Base-by-base conservation (phyloP, 2,888 invertebrate species). In the Portevinia maculata region DNA sequence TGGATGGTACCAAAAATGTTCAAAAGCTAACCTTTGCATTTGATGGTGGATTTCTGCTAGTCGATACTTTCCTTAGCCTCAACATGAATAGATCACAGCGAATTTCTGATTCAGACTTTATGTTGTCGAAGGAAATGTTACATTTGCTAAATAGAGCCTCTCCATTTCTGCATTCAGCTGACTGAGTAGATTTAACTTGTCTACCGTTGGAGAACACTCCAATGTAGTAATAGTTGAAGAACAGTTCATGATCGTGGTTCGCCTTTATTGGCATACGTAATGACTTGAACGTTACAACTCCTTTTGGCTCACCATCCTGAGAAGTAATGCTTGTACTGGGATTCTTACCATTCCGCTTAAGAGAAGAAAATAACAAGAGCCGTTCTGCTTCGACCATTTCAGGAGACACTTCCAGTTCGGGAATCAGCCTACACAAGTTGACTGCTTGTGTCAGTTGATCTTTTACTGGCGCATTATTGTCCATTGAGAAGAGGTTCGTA, bases 331-430 rank as follows among this genome's bases (percentile, higher is more conserved):
- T 55, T 50, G 30, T 37, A 15, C 65, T 70, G 7, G 62, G 34
- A 19, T 79, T 79, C 41, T 67, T 64, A 0, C 21, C 48, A 17
- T 83, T 71, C 4, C 78, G 86, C 30, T 87, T 87, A 15, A 91
- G 69, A 1, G 88, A 85, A 4, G 92, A 91, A 73, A 91, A 87
- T 1, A 92, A 85, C 7, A 92, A 84, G 17, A 92, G 87, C 1
- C 92, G 89, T 85, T 92, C 92, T 0, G 91, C 92, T 84, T 92
- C 92, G 0, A 92, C 89, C 87, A 92, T 91, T 86, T 92, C 92
- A 0, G 88, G 84, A n/a, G 92, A 91, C 9, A 88, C 88, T 57
- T 89, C 88, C 75, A 92, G 90, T 79, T 92, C 91, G 7, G 91
- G 92, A 84, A 90, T 88, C 28, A 89, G 89, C 1, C 90, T 89